Evolutionary conservation across 1,140 invertebrate genomes (phyloP), one percentile per base, ranked within the genome.

Genomic region (Atta cephalotes): DNA sequence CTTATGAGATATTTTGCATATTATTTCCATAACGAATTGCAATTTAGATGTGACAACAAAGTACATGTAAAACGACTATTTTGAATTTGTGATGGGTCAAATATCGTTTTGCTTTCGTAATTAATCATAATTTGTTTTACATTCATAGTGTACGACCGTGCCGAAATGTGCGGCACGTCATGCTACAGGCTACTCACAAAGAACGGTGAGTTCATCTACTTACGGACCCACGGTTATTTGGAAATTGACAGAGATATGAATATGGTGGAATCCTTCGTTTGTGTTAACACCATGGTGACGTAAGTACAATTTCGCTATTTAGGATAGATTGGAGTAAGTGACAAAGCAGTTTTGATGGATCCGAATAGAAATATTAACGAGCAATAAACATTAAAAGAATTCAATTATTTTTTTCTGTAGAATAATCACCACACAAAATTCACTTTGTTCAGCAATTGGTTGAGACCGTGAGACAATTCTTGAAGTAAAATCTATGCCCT

Each of bases 101-200:
- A 78, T 49, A 31, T 65, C 12, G 3, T 25, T 66, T 58, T 21
- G 3, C n/a, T n/a, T 3, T 10, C 31, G 3, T 39, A 51, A 80
- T 68, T 53, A 86, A 56, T 66, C 12, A 84, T 7, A 2, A 87
- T 66, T 85, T 60, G 65, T 91, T 90, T 82, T 92, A 89, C 91
- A 91, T 76, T 89, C 96, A 7, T 95, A 98, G 98, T 98, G 98
- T 98, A 98, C 91, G 97, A 97, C 90, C 96, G 96, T 89, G 96
- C 96, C 45, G 97, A 97, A 88, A 96, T 97, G 14, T 96, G 96
- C 86, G 98, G 98, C 1, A 96, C 96, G 63, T 98, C 98, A 3
- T 98, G 97, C 72, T 98, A 98, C 92, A 96, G 98, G 3, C 95
- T 98, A 0, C 96, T 97, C 81, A 97, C 97, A 0, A 97, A 97